A percentile compares a stretch with the other conserved stretches of the same genome.
These are phyloP conservation scores for Capitulum mitella DNA, from an alignment of 2,888 invertebrate genomes.

Conservation along the genomic window DNA sequence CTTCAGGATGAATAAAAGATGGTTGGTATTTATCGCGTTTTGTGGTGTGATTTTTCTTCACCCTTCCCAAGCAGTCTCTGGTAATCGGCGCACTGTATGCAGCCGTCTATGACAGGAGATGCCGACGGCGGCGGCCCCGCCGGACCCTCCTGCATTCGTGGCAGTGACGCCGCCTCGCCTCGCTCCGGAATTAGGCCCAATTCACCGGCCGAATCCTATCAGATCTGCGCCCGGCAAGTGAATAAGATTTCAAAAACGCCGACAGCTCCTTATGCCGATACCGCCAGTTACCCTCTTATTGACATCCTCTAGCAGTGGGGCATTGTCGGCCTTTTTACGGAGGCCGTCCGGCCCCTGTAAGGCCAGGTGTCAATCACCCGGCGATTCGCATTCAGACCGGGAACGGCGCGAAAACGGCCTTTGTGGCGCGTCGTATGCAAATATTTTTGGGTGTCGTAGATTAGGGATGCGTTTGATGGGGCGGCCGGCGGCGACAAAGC, in stretches of 20 bases:
- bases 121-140: too few species aligned
- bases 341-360: not conserved
- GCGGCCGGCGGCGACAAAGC: not conserved
- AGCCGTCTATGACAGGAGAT: too few species aligned
- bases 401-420: not conserved
- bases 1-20: too few species aligned
- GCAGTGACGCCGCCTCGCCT: not conserved
- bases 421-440: not conserved
- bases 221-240: not conserved
- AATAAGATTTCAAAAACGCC: not conserved
- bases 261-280: conserved; percentile 2
- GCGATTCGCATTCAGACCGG: not conserved
- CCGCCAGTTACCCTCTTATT: conserved; percentile 13
- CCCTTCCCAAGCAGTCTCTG: too few species aligned
- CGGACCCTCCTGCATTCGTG: not conserved
- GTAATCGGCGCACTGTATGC: too few species aligned
- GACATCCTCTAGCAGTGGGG: not conserved
- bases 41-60: too few species aligned
- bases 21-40: too few species aligned
- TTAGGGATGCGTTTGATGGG: conserved; percentile 21
- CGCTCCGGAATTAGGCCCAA: conserved; percentile 20
- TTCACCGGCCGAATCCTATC: not conserved
- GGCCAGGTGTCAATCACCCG: not conserved
- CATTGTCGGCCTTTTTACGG: conserved; percentile 4
- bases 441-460: conserved; percentile 1